Percentiles rank a stretch among this genome's conserved stretches.
phyloP scores from a whole-genome alignment of 2,113 vertebrate genomes.

The Naja naja region DNA sequence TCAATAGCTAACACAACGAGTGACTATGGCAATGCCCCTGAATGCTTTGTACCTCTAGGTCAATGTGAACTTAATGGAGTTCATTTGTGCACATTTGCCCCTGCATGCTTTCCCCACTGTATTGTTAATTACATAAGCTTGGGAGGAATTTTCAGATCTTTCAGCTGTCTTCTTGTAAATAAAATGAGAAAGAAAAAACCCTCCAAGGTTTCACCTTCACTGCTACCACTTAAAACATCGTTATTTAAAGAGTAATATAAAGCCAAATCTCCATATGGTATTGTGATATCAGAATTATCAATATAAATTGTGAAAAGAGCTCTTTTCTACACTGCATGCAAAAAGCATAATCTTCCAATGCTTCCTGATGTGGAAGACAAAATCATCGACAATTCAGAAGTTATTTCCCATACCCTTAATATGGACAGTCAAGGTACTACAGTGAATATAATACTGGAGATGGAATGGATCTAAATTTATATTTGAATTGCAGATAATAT shows the following conservation, averaged over 20 bases:
- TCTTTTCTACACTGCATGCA: constrained; percentile 22
- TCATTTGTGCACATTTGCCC: neutral
- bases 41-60: constrained; percentile 19
- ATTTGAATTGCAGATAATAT: neutral
- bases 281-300: neutral
- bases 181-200: constrained; percentile 1
- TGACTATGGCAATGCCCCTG: neutral
- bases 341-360: neutral
- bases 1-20: constrained; percentile 32
- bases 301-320: constrained; percentile 33
- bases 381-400: neutral
- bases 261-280: neutral
- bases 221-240: neutral
- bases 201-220: neutral
- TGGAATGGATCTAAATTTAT: neutral
- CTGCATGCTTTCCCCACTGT: neutral
- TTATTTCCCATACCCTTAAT: neutral
- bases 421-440: neutral
- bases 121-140: constrained; percentile 20
- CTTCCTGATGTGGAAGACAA: neutral
- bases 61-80: constrained; percentile 2
- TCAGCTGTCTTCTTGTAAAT: neutral
- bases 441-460: neutral
- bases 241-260: neutral
- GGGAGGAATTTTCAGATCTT: neutral